Conservation (phyloP, 2,113 vertebrate species). For the Triplophysa siluroides region DNA sequence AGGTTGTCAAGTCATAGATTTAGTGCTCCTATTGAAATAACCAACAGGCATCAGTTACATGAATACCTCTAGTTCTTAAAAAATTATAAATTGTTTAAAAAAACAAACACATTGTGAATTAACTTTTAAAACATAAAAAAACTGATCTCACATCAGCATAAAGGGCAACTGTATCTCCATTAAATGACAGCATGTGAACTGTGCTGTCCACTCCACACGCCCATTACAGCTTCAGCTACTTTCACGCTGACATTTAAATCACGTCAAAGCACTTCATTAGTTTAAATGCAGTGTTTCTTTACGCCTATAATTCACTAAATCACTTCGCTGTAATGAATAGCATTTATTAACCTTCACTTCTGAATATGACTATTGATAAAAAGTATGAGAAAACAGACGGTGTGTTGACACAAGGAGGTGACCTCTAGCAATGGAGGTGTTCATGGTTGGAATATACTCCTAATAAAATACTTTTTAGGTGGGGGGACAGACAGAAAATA, state of each 20-base stretch:
- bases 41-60: too few relatives aligned
- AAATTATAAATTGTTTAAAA: too few relatives aligned
- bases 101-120: too few relatives aligned
- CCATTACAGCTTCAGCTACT: slow-evolving; percentile 26
- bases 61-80: not conserved
- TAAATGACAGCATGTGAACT: not conserved
- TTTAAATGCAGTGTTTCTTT: not conserved
- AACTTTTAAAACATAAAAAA: too few relatives aligned
- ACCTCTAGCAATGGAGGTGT: not conserved
- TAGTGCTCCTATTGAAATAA: too few relatives aligned
- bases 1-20: too few relatives aligned
- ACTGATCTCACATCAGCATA: not conserved
- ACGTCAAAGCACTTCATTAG: slow-evolving; percentile 11
- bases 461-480: not conserved
- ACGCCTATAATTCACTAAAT: not conserved
- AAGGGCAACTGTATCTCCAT: slow-evolving; percentile 14
- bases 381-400: slow-evolving; percentile 6
- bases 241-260: slow-evolving; percentile 44
- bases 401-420: slow-evolving; percentile 31
- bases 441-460: not conserved
- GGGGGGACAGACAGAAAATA: not conserved
- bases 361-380: slow-evolving; percentile 7
- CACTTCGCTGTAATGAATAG: slow-evolving; percentile 9
- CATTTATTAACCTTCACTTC: not conserved
- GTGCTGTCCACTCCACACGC: not conserved